A percentile compares a stretch with the other conserved stretches of the same genome.
phyloP scores from a whole-genome alignment of 2,888 invertebrate genomes.

The Heteropelma amictum region DNA sequence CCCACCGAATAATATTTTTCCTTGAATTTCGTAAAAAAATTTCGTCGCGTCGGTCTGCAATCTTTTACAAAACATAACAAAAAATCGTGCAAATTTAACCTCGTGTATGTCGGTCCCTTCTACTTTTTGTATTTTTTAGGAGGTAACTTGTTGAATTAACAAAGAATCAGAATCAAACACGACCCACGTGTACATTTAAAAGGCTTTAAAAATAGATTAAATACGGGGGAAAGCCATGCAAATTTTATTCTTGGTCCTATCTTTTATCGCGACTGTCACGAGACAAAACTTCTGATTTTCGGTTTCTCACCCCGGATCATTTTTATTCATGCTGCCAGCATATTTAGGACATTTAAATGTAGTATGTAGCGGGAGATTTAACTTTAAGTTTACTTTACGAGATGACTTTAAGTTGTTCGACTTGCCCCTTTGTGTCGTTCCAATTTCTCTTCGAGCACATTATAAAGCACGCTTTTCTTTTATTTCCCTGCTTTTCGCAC shows the following conservation, averaged over 20 bases:
- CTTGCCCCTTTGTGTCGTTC: slow-evolving; percentile 25
- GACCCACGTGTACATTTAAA: too few relatives aligned
- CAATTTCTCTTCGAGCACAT: slow-evolving; percentile 9
- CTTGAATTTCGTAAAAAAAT: background rate
- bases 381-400: too few relatives aligned
- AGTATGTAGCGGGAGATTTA: too few relatives aligned
- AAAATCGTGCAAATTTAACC: too few relatives aligned
- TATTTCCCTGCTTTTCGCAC: background rate
- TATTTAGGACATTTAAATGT: background rate
- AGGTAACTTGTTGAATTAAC: too few relatives aligned
- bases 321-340: too few relatives aligned
- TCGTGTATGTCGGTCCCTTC: too few relatives aligned
- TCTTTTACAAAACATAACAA: too few relatives aligned
- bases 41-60: background rate
- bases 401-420: slow-evolving; percentile 31
- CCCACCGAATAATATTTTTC: too few relatives aligned
- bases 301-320: background rate
- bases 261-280: background rate
- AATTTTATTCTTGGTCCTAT: background rate
- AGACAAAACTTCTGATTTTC: background rate
- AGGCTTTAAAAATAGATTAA: background rate
- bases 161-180: too few relatives aligned
- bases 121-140: too few relatives aligned
- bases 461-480: background rate
- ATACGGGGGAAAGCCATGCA: background rate